A percentile compares a stretch with the other conserved stretches of the same genome.
These are phyloP conservation scores for Glandiceps talaboti DNA, from an alignment of 53 echinoderm and acorn worm genomes.

Conservation along the genomic window DNA sequence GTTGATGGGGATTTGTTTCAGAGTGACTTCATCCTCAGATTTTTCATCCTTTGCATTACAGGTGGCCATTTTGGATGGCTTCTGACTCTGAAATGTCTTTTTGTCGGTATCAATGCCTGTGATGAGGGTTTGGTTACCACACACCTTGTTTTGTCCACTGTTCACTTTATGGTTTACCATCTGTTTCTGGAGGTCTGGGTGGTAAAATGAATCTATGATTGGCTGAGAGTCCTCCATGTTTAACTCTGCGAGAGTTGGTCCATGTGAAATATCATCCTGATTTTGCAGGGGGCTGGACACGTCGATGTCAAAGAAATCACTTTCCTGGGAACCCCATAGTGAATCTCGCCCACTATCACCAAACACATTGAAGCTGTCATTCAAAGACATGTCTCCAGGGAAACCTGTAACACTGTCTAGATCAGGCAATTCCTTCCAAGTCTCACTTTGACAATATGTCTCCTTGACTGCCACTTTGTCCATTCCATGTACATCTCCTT, in stretches of 20 bases:
- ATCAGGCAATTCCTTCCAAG: conserved; percentile 25
- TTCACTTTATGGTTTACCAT: not conserved
- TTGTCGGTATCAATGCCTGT: not conserved
- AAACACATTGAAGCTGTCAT: conserved; percentile 12
- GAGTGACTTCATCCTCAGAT: not conserved
- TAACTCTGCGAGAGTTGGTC: conserved; percentile 81
- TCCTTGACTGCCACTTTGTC: conserved; percentile 1
- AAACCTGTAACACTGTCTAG: conserved; percentile 21
- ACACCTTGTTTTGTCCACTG: not conserved
- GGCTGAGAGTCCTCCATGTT: conserved; percentile 87
- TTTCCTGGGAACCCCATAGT: conserved; percentile 33
- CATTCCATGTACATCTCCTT: conserved; percentile 30
- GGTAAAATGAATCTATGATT: conserved; percentile 14
- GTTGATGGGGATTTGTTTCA: not conserved
- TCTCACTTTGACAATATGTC: conserved; percentile 6
- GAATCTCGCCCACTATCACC: conserved; percentile 48
- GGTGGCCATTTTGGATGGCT: not conserved
- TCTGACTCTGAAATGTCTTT: not conserved
- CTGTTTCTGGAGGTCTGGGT: not conserved
- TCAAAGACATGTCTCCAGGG: not conserved
- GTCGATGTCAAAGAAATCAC: conserved; percentile 51
- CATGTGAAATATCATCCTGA: conserved; percentile 32
- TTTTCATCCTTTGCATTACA: not conserved
- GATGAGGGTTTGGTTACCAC: not conserved
- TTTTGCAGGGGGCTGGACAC: conserved; percentile 47